Percentiles rank a stretch among this genome's conserved stretches.
These are phyloP conservation scores for Zalophus californianus DNA, from an alignment of 2,797 vertebrate genomes.

Conservation along the genomic window DNA sequence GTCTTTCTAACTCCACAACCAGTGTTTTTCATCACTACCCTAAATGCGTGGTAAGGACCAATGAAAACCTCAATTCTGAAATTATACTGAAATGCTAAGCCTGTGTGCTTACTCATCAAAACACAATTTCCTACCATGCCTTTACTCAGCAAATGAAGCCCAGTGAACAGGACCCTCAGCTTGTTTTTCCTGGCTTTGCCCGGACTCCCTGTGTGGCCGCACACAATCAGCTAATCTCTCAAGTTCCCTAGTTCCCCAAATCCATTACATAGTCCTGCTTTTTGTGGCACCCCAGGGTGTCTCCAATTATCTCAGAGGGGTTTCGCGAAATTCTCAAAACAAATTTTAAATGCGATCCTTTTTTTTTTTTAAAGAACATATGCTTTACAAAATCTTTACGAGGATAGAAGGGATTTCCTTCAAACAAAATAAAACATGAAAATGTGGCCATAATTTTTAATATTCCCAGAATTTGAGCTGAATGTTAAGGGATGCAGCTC, in stretches of 20 bases:
- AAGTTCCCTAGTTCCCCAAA: slow-evolving; percentile 51
- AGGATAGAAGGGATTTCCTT: slow-evolving; percentile 47
- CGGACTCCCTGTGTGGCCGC: slow-evolving; percentile 56
- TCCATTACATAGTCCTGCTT: slow-evolving; percentile 43
- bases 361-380: slow-evolving; percentile 31
- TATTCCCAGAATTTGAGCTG: neutral
- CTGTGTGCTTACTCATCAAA: neutral
- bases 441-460: slow-evolving; percentile 36
- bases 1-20: slow-evolving; percentile 6
- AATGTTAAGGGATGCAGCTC: slow-evolving; percentile 65
- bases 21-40: slow-evolving; percentile 39
- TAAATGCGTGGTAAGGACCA: neutral
- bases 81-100: slow-evolving; percentile 43
- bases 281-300: slow-evolving; percentile 45
- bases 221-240: slow-evolving; percentile 65
- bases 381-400: slow-evolving; percentile 50
- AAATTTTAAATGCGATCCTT: slow-evolving; percentile 60
- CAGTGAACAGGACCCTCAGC: neutral
- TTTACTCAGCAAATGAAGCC: slow-evolving; percentile 44
- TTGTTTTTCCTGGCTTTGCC: slow-evolving; percentile 58
- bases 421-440: slow-evolving; percentile 65
- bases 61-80: slow-evolving; percentile 57
- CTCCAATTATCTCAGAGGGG: slow-evolving; percentile 72
- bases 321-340: slow-evolving; percentile 69
- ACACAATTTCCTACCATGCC: neutral